Conservation (phyloP, 2,888 invertebrate species). For the Oscheius onirici region DNA sequence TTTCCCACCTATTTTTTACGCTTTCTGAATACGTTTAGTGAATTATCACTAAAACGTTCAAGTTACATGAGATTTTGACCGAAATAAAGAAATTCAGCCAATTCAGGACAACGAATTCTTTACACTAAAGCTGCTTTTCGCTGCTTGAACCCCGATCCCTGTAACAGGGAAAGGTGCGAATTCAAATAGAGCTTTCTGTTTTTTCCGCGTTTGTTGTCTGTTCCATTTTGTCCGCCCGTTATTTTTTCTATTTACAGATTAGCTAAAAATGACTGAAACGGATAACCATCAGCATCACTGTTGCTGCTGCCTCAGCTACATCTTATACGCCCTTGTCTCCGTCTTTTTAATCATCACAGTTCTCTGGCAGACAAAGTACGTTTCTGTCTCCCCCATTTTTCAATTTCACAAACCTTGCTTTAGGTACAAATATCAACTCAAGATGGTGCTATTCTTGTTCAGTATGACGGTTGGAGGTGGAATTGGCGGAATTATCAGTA, state of each 20-base stretch:
- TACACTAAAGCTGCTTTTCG: too few species aligned
- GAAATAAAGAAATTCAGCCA: too few species aligned
- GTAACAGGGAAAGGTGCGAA: too few species aligned
- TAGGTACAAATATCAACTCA: slow-evolving; percentile 43
- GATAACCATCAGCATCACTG: background rate
- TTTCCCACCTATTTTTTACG: background rate
- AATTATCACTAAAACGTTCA: too few species aligned
- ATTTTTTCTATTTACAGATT: background rate
- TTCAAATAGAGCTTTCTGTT: too few species aligned
- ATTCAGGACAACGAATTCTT: too few species aligned
- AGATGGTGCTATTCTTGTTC: slow-evolving; percentile 41
- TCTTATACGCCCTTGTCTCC: background rate
- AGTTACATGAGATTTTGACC: too few species aligned
- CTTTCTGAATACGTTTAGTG: background rate
- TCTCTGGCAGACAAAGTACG: slow-evolving; percentile 29
- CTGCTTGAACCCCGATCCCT: too few species aligned
- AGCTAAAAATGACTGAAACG: slow-evolving; percentile 2
- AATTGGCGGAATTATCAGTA: slow-evolving; percentile 41
- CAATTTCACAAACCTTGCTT: background rate
- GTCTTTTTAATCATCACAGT: slow-evolving; percentile 5
- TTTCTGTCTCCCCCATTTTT: background rate
- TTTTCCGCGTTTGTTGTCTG: too few species aligned
- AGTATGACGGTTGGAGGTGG: slow-evolving; percentile 48
- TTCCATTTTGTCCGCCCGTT: background rate
- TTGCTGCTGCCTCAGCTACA: slow-evolving; percentile 25